Percentiles rank a stretch among this genome's conserved stretches.
Conservation (phyloP, 2,113 vertebrate genomes). For the Galbula dea region DNA sequence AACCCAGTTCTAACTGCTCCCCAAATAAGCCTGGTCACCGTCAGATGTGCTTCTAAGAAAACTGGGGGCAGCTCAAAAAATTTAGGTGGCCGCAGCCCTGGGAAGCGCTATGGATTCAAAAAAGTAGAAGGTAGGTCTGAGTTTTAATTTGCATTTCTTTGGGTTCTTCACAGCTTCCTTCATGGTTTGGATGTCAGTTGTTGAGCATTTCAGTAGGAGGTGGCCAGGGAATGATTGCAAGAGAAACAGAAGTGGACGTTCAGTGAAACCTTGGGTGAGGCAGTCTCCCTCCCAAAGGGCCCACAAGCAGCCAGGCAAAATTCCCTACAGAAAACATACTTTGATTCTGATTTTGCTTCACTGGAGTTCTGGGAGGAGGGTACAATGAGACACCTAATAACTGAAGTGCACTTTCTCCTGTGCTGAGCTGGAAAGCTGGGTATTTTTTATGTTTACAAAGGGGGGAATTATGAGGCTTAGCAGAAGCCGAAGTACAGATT, state of each 20-base stretch:
- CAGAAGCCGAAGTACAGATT: slow-evolving; percentile 42
- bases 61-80: slow-evolving; percentile 85
- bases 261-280: background rate
- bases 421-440: background rate
- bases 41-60: slow-evolving; percentile 91
- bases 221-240: background rate
- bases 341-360: background rate
- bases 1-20: slow-evolving; percentile 39
- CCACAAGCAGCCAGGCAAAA: rapidly evolving
- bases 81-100: slow-evolving; percentile 84
- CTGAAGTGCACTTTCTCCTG: background rate
- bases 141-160: background rate
- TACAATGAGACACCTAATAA: background rate
- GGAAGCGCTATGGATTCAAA: slow-evolving; percentile 84
- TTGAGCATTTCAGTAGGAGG: background rate
- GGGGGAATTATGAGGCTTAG: background rate
- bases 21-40: slow-evolving; percentile 34
- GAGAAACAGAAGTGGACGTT: background rate
- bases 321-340: background rate
- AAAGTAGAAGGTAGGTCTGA: slow-evolving; percentile 82
- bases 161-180: background rate
- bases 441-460: background rate
- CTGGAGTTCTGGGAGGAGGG: background rate
- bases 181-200: rapidly evolving
- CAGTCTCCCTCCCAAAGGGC: background rate